phyloP scores from a whole-genome alignment of 1,140 invertebrate genomes.

The Dryas iulia region DNA sequence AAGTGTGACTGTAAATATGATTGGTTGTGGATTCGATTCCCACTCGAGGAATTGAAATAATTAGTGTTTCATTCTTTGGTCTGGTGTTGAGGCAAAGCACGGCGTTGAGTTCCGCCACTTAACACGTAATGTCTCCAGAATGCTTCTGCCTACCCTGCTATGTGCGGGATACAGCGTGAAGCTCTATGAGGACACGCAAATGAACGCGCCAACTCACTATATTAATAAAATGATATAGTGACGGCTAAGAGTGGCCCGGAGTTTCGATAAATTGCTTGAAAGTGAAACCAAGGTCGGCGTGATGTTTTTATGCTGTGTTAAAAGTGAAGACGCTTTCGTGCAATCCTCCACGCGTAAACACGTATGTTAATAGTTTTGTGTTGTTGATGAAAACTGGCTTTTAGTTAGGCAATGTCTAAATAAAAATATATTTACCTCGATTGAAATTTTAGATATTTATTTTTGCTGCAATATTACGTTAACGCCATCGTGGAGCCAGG shows the following conservation, averaged over 20 bases:
- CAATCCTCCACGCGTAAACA: slow-evolving; percentile 34
- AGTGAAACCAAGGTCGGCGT: slow-evolving; percentile 63
- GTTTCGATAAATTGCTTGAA: slow-evolving; percentile 46
- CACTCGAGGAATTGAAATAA: too few species aligned
- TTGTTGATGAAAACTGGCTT: slow-evolving; percentile 34
- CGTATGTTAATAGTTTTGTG: slow-evolving; percentile 41
- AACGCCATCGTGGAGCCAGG: neutral
- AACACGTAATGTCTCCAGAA: too few species aligned
- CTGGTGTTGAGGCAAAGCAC: too few species aligned
- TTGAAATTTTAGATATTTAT: neutral
- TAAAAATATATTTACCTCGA: slow-evolving; percentile 33
- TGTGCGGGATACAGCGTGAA: too few species aligned
- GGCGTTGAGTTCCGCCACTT: too few species aligned
- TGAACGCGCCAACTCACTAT: too few species aligned
- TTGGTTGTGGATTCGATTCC: too few species aligned
- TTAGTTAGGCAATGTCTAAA: slow-evolving; percentile 42
- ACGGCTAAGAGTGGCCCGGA: slow-evolving; percentile 38
- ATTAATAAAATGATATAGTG: slow-evolving; percentile 16
- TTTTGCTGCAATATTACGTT: neutral
- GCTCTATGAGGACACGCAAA: too few species aligned
- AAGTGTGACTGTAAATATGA: too few species aligned
- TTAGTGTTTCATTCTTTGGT: too few species aligned
- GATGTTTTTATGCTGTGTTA: slow-evolving; percentile 28
- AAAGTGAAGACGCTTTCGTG: slow-evolving; percentile 38
- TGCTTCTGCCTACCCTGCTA: too few species aligned